Conservation (phyloP, 2,113 vertebrate species). For the Callochromis pleurospilus region DNA sequence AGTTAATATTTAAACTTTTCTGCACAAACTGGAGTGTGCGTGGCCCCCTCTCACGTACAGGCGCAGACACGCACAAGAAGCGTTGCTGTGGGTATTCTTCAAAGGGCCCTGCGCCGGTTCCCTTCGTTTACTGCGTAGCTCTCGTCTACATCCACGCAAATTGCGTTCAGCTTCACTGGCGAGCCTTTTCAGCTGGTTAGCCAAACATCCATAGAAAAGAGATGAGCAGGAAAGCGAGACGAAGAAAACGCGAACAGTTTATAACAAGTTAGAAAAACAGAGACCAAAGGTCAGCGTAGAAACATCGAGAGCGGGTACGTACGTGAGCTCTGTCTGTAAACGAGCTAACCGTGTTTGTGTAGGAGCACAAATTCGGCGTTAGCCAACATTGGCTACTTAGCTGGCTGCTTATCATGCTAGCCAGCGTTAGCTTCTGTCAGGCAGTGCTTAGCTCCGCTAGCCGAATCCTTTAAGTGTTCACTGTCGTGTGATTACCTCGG, state of each 20-base stretch:
- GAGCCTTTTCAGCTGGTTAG: slow-evolving; percentile 60
- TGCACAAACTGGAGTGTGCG: not conserved
- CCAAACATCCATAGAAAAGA: slow-evolving; percentile 56
- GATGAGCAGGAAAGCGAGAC: slow-evolving; percentile 48
- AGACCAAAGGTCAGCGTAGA: not conserved
- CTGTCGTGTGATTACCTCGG: not conserved
- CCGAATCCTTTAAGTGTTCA: not conserved
- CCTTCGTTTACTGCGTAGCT: not conserved
- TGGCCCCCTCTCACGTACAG: not conserved
- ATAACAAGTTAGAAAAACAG: not conserved
- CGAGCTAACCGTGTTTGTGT: not conserved
- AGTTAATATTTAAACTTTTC: not conserved
- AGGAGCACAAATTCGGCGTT: slow-evolving; percentile 23
- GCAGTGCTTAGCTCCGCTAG: not conserved
- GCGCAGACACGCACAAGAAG: not conserved
- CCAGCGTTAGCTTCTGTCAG: not conserved
- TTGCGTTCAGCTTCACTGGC: not conserved
- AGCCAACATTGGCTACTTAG: slow-evolving; percentile 41
- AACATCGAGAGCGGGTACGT: slow-evolving; percentile 8
- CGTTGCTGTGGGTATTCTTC: slow-evolving; percentile 9
- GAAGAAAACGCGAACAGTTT: slow-evolving; percentile 21
- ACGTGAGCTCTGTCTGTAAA: not conserved
- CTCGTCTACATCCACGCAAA: not conserved
- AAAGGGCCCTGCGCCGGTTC: not conserved
- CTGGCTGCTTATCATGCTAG: slow-evolving; percentile 29